Percentiles rank a stretch among this genome's conserved stretches.
These are phyloP conservation scores for Gallinago jamesoni DNA, from an alignment of 2,113 vertebrate species.

Conservation along the genomic window DNA sequence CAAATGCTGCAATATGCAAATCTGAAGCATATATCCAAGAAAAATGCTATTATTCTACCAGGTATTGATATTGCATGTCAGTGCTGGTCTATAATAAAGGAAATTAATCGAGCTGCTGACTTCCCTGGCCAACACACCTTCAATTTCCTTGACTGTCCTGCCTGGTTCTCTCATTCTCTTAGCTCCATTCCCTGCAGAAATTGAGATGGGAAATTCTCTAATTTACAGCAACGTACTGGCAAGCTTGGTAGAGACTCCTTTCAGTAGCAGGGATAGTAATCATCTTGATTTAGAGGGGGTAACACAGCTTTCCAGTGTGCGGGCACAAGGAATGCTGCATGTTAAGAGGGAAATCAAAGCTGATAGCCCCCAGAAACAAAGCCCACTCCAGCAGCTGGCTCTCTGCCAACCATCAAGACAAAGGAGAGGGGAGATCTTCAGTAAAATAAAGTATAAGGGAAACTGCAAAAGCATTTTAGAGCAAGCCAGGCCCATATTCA, in stretches of 20 bases:
- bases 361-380: neutral
- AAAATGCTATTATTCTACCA: neutral
- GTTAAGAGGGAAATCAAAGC: neutral
- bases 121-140: neutral
- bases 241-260: neutral
- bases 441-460: neutral
- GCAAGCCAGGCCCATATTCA: neutral
- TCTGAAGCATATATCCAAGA: neutral
- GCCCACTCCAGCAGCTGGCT: neutral
- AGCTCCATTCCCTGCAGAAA: neutral
- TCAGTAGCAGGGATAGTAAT: neutral
- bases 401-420: neutral
- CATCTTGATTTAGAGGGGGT: neutral
- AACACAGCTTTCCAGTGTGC: neutral
- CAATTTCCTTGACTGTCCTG: neutral
- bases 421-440: neutral
- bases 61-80: neutral
- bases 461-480: neutral
- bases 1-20: neutral
- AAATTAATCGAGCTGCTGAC: neutral
- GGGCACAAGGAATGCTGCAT: rapidly evolving
- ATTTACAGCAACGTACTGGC: neutral
- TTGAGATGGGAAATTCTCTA: neutral
- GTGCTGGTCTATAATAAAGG: neutral
- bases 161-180: neutral